phyloP scores from a whole-genome alignment of 2,888 invertebrate genomes.

The Lepidonotus clava region DNA sequence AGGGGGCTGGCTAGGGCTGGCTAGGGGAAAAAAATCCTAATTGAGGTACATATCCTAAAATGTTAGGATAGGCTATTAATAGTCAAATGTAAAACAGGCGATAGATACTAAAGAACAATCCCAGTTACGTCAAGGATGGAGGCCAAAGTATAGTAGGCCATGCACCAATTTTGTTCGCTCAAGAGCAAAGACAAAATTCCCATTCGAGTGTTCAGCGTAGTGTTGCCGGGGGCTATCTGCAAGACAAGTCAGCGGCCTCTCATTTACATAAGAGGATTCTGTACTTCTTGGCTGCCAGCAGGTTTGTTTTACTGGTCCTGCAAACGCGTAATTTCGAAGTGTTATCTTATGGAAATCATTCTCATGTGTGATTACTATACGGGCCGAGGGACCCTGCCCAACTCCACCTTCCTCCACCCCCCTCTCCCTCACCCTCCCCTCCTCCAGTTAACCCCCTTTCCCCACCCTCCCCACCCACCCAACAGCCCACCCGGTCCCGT shows the following conservation, averaged over 20 bases:
- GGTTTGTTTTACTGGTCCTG: constrained; percentile 7
- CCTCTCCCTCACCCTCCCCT: background rate
- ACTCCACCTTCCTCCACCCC: background rate
- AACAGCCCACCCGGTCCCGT: background rate
- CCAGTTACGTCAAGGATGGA: no score
- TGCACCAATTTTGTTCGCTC: no score
- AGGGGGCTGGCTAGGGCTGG: no score
- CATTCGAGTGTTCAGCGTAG: background rate
- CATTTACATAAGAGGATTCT: constrained; percentile 28
- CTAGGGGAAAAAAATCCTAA: no score
- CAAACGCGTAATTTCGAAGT: constrained; percentile 38
- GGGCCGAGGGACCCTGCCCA: no score
- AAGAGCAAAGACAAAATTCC: background rate
- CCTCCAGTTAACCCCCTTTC: background rate
- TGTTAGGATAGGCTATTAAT: no score
- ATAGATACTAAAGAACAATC: no score
- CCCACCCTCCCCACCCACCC: background rate
- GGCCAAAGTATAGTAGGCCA: no score
- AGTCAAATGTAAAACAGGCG: no score
- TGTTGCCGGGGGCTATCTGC: background rate
- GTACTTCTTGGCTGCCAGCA: constrained; percentile 21
- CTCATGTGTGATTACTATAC: constrained; percentile 14
- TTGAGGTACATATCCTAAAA: no score
- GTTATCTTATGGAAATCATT: constrained; percentile 37
- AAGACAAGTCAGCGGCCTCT: background rate